Conservation (phyloP, 2,113 vertebrate species). For the Poeciliopsis retropinna region DNA sequence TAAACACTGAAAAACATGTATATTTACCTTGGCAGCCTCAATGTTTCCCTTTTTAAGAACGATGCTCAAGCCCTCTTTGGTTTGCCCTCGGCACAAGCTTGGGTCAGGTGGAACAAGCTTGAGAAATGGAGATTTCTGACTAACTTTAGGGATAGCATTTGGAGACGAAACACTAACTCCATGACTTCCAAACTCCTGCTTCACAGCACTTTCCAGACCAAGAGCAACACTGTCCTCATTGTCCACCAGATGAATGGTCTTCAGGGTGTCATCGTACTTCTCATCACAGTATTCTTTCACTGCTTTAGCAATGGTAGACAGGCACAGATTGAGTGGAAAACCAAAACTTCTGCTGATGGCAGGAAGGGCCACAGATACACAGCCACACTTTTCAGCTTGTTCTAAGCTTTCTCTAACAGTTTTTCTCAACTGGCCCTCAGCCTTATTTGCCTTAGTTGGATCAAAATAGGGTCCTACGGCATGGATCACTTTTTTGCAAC, state of each 20-base stretch:
- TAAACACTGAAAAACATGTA: background rate
- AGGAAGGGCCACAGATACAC: conserved; percentile 85
- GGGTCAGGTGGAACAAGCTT: background rate
- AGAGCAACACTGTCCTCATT: conserved; percentile 45
- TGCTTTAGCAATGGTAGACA: conserved; percentile 71
- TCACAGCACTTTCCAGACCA: conserved; percentile 71
- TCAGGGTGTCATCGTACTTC: conserved; percentile 60
- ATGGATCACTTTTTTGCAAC: conserved; percentile 83
- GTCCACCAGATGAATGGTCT: conserved; percentile 83
- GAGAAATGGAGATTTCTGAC: accelerated
- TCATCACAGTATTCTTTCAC: conserved; percentile 78
- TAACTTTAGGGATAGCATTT: background rate
- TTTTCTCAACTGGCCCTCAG: conserved; percentile 60
- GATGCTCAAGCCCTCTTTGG: conserved; percentile 80
- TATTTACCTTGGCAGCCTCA: conserved; percentile 80
- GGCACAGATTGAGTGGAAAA: conserved; percentile 79
- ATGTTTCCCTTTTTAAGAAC: conserved; percentile 72
- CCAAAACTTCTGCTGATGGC: conserved; percentile 77
- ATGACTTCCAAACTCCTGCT: conserved; percentile 54
- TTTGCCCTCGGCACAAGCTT: conserved; percentile 40
- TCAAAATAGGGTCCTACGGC: conserved; percentile 81
- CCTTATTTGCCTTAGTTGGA: accelerated
- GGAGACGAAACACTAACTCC: conserved; percentile 7
- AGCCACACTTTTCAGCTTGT: conserved; percentile 65
- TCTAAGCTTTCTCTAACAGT: conserved; percentile 74